Evolutionary conservation across 2,797 vertebrate species (phyloP).

Genomic region (Poeciliopsis gracilis): DNA sequence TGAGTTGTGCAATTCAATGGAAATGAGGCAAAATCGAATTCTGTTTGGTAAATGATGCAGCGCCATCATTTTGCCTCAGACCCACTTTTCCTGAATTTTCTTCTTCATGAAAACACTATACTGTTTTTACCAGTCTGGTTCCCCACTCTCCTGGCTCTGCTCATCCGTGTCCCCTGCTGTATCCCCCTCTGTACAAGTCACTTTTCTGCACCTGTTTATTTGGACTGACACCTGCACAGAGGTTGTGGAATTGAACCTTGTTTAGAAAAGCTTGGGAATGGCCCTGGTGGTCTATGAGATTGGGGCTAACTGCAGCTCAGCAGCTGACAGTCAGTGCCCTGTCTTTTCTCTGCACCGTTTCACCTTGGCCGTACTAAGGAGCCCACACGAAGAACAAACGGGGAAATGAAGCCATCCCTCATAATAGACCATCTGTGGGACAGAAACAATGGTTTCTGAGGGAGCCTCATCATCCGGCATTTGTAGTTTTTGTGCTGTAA

Average conservation of each 20-base stretch:
- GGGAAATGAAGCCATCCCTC: constrained; percentile 40
- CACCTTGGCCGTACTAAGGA: constrained; percentile 56
- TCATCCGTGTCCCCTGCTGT: constrained; percentile 33
- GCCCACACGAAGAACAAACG: constrained; percentile 32
- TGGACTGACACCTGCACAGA: constrained; percentile 54
- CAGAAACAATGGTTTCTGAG: constrained; percentile 8
- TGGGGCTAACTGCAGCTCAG: constrained; percentile 44
- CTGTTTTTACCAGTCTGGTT: constrained; percentile 1
- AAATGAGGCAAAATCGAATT: constrained; percentile 1
- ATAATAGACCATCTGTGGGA: constrained; percentile 31
- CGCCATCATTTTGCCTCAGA: constrained; percentile 4
- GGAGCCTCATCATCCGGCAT: constrained; percentile 2
- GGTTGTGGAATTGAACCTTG: constrained; percentile 57
- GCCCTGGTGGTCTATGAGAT: constrained; percentile 41
- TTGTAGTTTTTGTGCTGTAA: constrained; percentile 21
- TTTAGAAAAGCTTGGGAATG: constrained; percentile 53
- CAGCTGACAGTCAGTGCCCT: constrained; percentile 52
- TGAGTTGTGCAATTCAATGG: neutral
- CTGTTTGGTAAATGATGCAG: neutral
- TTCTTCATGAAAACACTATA: constrained; percentile 6
- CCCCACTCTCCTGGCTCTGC: constrained; percentile 3
- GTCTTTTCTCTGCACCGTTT: constrained; percentile 51
- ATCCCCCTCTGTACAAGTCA: constrained; percentile 22
- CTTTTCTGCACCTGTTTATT: constrained; percentile 63
- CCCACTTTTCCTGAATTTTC: neutral